Evolutionary conservation across 2,113 vertebrate species (phyloP), one percentile per base, ranked within the genome.

Genomic region (Pygathrix nemaeus): DNA sequence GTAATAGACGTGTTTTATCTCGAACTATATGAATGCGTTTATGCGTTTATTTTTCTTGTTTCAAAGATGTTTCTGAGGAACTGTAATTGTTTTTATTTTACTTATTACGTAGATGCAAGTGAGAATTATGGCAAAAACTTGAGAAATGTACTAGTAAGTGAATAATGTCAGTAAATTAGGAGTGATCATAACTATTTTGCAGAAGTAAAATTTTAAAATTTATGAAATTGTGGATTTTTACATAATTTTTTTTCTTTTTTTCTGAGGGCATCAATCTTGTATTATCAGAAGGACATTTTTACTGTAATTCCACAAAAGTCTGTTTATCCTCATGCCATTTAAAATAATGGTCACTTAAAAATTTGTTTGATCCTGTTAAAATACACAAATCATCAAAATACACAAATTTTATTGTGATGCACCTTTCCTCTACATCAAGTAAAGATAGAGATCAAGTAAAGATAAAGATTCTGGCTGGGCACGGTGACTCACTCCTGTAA

Each of bases 41-140:
- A 0, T 40, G 59, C 59, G 57, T 97, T 40, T 87, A 0, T 40
- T 93, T 79, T 50, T 45, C 52, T 78, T 88, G 20, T 76, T 97
- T 96, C 55, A 95, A 66, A 92, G 43, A 78, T 96, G n/a, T 66
- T 83, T 97, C 59, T 82, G 40, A 83, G 91, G 59, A 97, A 88
- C 88, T 92, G 35, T 20, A 85, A 61, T 50, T 73, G 5, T 82
- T 95, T 83, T 79, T 66, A 66, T 79, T 96, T 94, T 66, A 83
- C 20, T 95, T 80, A 70, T 82, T 93, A 48, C 2, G 55, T 68
- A 83, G 80, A 70, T 83, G 14, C 40, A 80, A 89, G 14, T 93
- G 85, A 96, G 55, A 96, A 94, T 75, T 68, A 78, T 18, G 20
- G 13, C 48, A 80, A 30, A 93, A 78, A 66, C 30, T 17, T 59